phyloP scores from a whole-genome alignment of 2,113 vertebrate genomes.

The Stomatorhinus ivindoensis region DNA sequence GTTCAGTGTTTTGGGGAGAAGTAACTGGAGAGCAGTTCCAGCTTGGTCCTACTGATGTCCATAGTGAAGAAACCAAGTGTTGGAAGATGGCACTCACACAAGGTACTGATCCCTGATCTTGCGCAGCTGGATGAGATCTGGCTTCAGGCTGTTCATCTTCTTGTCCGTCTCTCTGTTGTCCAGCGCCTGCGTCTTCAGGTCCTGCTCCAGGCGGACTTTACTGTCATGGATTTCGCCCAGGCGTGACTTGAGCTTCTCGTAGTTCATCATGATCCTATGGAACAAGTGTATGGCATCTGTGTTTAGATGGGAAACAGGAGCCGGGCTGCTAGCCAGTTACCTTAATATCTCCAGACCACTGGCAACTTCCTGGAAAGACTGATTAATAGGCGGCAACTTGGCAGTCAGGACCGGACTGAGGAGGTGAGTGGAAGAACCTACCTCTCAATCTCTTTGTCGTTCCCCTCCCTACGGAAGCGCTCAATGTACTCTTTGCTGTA shows the following conservation, averaged over 20 bases:
- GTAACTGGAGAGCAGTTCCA: background rate
- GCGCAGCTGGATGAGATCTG: slow-evolving; percentile 89
- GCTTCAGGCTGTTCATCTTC: slow-evolving; percentile 97
- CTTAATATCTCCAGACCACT: background rate
- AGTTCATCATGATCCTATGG: slow-evolving; percentile 84
- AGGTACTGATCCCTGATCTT: slow-evolving; percentile 95
- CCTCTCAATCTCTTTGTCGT: slow-evolving; percentile 87
- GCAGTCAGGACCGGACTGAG: background rate
- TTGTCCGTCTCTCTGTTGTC: slow-evolving; percentile 95
- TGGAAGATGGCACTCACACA: slow-evolving; percentile 63
- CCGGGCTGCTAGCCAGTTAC: background rate
- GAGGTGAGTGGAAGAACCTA: slow-evolving; percentile 30
- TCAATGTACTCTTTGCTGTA: slow-evolving; percentile 89
- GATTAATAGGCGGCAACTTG: background rate
- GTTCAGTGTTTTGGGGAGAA: background rate
- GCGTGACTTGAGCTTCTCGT: slow-evolving; percentile 88
- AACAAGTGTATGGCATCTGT: slow-evolving; percentile 25
- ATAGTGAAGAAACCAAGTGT: background rate
- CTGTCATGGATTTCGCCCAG: slow-evolving; percentile 94
- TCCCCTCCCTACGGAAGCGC: slow-evolving; percentile 77
- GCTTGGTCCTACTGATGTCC: background rate
- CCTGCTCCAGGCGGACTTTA: slow-evolving; percentile 85
- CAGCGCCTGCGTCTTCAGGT: slow-evolving; percentile 88
- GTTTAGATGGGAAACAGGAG: background rate
- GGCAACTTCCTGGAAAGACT: background rate